Conservation (phyloP, 2,888 invertebrate species). For the Carterocephalus palaemon region DNA sequence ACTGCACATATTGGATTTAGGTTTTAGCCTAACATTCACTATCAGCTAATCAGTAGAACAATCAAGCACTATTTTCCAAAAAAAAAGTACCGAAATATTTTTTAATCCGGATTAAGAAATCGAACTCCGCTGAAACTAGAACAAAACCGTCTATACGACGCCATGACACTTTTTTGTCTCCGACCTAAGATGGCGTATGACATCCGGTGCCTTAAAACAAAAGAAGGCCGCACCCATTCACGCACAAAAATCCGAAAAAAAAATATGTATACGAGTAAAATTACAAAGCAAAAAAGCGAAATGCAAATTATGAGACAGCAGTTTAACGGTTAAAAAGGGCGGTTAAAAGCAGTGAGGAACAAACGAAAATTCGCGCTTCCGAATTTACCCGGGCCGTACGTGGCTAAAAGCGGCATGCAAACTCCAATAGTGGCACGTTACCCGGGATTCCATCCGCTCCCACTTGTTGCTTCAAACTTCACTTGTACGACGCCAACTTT, state of each 20-base stretch:
- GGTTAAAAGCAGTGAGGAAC: slow-evolving; percentile 37
- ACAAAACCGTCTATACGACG: slow-evolving; percentile 44
- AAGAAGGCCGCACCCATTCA: slow-evolving; percentile 70
- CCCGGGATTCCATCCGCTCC: slow-evolving; percentile 71
- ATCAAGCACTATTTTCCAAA: too few species aligned
- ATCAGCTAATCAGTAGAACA: too few species aligned
- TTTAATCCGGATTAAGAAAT: slow-evolving; percentile 15
- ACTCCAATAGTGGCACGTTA: slow-evolving; percentile 71
- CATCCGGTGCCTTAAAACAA: slow-evolving; percentile 69
- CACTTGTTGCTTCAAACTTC: slow-evolving; percentile 72
- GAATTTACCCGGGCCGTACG: slow-evolving; percentile 49
- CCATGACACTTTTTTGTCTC: slow-evolving; percentile 75
- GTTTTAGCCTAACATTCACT: too few species aligned
- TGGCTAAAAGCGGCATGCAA: slow-evolving; percentile 71
- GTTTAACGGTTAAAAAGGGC: too few species aligned
- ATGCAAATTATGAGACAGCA: too few species aligned
- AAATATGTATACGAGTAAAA: slow-evolving; percentile 31
- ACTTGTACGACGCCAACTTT: slow-evolving; percentile 58
- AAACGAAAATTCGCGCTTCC: slow-evolving; percentile 36
- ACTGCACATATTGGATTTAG: too few species aligned
- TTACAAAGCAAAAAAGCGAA: slow-evolving; percentile 30
- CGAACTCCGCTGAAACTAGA: slow-evolving; percentile 26
- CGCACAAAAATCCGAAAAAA: slow-evolving; percentile 36
- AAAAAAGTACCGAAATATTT: neutral
- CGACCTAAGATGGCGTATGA: slow-evolving; percentile 70